These are phyloP conservation scores for Phortica variegata DNA, from an alignment of 1,140 invertebrate genomes.

Conservation along the genomic window DNA sequence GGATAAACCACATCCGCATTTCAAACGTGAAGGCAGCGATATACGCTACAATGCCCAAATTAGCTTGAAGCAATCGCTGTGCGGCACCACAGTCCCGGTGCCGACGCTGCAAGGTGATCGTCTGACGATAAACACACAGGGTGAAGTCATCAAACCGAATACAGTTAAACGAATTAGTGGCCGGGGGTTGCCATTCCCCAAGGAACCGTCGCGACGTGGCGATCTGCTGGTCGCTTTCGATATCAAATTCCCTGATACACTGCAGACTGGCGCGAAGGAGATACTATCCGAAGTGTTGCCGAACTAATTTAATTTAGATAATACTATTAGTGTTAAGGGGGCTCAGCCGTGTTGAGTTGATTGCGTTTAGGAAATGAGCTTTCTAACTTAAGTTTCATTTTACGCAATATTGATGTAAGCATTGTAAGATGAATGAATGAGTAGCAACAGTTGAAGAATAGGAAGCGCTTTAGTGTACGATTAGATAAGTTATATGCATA, in stretches of 20 bases:
- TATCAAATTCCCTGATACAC: constrained; percentile 81
- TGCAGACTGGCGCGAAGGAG: constrained; percentile 70
- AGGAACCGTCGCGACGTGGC: constrained; percentile 77
- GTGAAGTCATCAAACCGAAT: constrained; percentile 80
- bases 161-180: constrained; percentile 75
- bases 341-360: constrained; percentile 15
- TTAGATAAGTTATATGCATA: constrained; percentile 11
- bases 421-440: constrained; percentile 12
- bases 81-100: constrained; percentile 74
- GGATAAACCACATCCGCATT: constrained; percentile 84
- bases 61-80: constrained; percentile 76
- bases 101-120: constrained; percentile 78
- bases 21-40: constrained; percentile 86
- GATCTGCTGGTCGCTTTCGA: constrained; percentile 88
- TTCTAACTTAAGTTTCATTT: too few relatives aligned
- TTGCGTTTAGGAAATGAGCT: neutral
- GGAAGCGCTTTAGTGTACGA: constrained; percentile 18
- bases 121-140: constrained; percentile 68
- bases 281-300: constrained; percentile 75
- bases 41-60: constrained; percentile 80
- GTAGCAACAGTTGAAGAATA: constrained; percentile 2
- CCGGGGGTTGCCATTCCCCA: constrained; percentile 83
- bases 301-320: constrained; percentile 33
- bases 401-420: too few relatives aligned
- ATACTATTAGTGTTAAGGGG: too few relatives aligned